A percentile compares a stretch with the other conserved stretches of the same genome.
Evolutionary conservation across 2,888 invertebrate genomes (phyloP).

Genomic region (Sturmia bella): DNA sequence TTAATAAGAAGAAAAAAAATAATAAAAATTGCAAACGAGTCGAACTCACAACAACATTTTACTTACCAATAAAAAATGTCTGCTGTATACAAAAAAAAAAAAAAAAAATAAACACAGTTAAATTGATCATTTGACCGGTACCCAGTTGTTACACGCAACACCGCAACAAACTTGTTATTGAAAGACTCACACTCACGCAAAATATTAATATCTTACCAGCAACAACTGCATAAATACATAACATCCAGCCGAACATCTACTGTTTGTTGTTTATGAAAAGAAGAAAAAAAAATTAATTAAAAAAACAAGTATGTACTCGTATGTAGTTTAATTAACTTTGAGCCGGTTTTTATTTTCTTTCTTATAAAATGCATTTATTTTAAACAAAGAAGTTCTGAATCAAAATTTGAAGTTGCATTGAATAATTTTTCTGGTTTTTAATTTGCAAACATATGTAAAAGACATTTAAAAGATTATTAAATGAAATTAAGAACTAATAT

Average conservation of each 20-base stretch:
- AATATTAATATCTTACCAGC: conserved; percentile 3
- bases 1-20: neutral
- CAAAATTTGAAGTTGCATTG: conserved; percentile 30
- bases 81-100: conserved; percentile 39
- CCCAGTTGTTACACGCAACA: conserved; percentile 40
- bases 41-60: conserved; percentile 18
- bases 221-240: conserved; percentile 5
- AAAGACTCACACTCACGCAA: conserved; percentile 1
- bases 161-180: conserved; percentile 23
- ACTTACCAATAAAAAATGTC: conserved; percentile 5
- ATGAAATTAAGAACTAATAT: conserved; percentile 25
- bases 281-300: no score
- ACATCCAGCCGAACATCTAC: neutral
- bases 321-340: conserved; percentile 43
- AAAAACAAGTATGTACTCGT: no score
- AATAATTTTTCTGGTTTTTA: neutral
- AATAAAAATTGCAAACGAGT: conserved; percentile 24
- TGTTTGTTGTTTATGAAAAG: conserved; percentile 17
- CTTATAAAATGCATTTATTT: conserved; percentile 26
- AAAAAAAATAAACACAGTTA: conserved; percentile 53
- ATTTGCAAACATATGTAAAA: conserved; percentile 26
- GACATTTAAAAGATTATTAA: conserved; percentile 31
- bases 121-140: conserved; percentile 60
- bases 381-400: conserved; percentile 25
- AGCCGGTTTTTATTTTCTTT: conserved; percentile 40